Evolutionary conservation across 2,113 vertebrate genomes (phyloP).

Genomic region (Toxostoma redivivum): DNA sequence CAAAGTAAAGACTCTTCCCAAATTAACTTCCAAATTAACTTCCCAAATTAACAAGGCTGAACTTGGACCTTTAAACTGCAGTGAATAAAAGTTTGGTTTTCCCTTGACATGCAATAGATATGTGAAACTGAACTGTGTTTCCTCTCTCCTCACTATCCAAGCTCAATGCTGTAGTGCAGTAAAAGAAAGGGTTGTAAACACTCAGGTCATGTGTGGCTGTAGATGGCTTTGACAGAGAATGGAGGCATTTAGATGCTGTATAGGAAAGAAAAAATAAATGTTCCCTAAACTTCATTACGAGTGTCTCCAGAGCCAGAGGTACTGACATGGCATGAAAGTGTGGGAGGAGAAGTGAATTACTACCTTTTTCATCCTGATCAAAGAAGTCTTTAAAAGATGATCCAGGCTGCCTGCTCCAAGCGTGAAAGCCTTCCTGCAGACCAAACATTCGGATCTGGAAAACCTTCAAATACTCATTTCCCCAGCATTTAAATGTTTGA

Average conservation of each 20-base stretch:
- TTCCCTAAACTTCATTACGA: background rate
- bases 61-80: background rate
- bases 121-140: background rate
- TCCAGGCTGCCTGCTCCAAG: background rate
- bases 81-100: background rate
- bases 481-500: background rate
- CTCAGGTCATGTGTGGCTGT: background rate
- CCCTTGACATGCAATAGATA: background rate
- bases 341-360: background rate
- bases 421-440: background rate
- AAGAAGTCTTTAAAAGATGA: background rate
- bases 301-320: background rate
- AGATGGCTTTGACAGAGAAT: background rate
- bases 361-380: background rate
- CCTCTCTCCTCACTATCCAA: background rate
- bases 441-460: background rate
- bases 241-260: background rate
- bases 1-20: background rate
- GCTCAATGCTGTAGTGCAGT: background rate
- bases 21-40: background rate
- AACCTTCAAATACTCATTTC: background rate
- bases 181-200: background rate
- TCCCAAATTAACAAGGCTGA: background rate
- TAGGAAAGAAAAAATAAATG: background rate
- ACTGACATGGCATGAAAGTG: background rate